These are phyloP conservation scores for Alouatta palliata DNA, from an alignment of 2,113 vertebrate genomes.

Conservation along the genomic window DNA sequence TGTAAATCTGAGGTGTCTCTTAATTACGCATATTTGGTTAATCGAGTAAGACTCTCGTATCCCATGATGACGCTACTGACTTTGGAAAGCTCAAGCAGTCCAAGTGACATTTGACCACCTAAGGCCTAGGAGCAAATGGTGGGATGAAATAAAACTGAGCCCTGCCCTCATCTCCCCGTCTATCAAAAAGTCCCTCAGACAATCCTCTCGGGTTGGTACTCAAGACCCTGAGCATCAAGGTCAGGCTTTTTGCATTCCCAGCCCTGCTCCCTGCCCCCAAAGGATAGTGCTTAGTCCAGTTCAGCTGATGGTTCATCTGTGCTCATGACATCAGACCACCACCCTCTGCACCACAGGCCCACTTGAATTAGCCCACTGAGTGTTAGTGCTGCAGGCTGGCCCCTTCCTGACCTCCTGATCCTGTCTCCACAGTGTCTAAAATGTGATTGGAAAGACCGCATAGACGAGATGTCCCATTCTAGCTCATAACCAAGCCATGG, in stretches of 20 bases:
- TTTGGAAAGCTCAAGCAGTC: neutral
- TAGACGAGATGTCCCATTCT: neutral
- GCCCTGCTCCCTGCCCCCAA: neutral
- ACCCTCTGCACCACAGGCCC: neutral
- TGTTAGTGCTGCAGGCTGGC: neutral
- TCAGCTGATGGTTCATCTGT: neutral
- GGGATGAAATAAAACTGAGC: neutral
- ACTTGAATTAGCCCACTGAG: too few relatives aligned
- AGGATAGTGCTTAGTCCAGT: neutral
- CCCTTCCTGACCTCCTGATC: neutral
- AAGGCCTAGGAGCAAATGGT: neutral
- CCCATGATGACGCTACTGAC: neutral
- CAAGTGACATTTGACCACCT: neutral
- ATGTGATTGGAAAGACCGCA: neutral
- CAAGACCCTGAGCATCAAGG: neutral
- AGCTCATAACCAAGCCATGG: neutral
- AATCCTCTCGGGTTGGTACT: neutral
- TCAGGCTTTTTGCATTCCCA: neutral
- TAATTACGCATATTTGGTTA: neutral
- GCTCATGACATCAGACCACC: neutral
- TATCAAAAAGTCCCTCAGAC: neutral
- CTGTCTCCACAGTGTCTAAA: neutral
- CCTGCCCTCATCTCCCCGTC: too few relatives aligned
- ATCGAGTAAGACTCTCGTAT: neutral
- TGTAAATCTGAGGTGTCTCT: neutral